Conservation (phyloP, 92 coral and sea anemone species). For the Porites divaricata region DNA sequence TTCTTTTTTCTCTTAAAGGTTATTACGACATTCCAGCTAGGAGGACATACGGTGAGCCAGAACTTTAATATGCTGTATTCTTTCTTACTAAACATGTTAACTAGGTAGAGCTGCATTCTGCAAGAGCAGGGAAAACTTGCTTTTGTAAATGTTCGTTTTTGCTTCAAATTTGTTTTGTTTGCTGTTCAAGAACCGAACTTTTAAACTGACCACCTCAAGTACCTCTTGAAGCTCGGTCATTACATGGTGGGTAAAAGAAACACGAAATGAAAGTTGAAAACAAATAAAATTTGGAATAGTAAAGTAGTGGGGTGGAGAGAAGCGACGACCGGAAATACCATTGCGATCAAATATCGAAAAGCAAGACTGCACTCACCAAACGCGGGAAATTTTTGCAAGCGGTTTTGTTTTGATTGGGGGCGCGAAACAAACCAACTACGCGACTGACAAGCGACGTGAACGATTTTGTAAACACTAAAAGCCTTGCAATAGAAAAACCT, state of each 20-base stretch:
- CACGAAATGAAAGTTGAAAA: background rate
- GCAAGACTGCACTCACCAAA: too few species aligned
- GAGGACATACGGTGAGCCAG: constrained; percentile 3
- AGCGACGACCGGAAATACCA: too few species aligned
- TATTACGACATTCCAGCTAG: background rate
- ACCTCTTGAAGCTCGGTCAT: background rate
- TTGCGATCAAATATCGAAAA: too few species aligned
- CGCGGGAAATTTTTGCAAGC: too few species aligned
- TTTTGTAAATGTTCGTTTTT: background rate
- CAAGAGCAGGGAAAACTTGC: too few species aligned
- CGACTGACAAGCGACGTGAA: too few species aligned
- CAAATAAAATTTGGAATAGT: background rate
- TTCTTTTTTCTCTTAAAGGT: background rate
- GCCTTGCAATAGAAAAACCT: too few species aligned
- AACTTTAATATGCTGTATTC: background rate
- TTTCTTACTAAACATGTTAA: background rate
- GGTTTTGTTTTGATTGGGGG: too few species aligned
- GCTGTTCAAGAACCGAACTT: background rate
- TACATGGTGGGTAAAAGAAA: background rate
- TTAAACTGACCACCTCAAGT: background rate
- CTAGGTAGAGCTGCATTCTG: too few species aligned
- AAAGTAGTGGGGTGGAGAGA: too few species aligned
- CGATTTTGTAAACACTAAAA: too few species aligned
- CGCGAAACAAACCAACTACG: too few species aligned
- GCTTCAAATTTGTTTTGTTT: background rate